Percentiles rank a stretch among this genome's conserved stretches.
These are phyloP conservation scores for Delia radicum DNA, from an alignment of 1,140 invertebrate species.

Conservation along the genomic window DNA sequence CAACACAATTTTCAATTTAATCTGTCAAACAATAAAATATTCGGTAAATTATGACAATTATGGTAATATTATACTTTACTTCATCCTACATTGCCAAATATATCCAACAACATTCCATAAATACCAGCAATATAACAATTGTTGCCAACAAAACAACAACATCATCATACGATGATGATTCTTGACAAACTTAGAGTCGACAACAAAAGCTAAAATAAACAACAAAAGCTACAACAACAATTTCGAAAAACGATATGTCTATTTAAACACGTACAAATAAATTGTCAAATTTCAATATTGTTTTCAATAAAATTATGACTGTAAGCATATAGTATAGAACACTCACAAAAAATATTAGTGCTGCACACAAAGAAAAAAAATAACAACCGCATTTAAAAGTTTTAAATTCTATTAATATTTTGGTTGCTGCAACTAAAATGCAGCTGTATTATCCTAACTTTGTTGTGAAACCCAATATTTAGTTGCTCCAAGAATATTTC, in stretches of 20 bases:
- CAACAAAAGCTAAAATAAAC: background rate
- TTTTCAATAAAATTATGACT: background rate
- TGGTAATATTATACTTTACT: background rate
- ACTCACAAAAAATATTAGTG: too few relatives aligned
- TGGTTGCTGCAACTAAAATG: too few relatives aligned
- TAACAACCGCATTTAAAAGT: too few relatives aligned
- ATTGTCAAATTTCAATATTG: background rate
- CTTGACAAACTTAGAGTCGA: background rate
- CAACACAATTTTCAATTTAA: background rate
- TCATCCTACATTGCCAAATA: too few relatives aligned
- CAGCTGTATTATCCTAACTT: too few relatives aligned
- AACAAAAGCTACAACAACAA: background rate
- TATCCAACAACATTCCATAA: too few relatives aligned
- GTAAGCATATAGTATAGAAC: too few relatives aligned
- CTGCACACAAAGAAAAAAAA: too few relatives aligned
- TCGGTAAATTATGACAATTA: background rate
- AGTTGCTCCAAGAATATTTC: too few relatives aligned
- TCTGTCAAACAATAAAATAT: background rate
- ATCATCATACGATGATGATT: background rate
- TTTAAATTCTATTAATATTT: too few relatives aligned
- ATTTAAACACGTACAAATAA: background rate
- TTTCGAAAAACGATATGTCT: background rate
- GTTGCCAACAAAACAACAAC: background rate
- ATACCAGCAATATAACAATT: background rate
- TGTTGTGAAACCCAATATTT: too few relatives aligned